Conservation (phyloP, 2,888 invertebrate genomes). For the Hecatera dysodea region DNA sequence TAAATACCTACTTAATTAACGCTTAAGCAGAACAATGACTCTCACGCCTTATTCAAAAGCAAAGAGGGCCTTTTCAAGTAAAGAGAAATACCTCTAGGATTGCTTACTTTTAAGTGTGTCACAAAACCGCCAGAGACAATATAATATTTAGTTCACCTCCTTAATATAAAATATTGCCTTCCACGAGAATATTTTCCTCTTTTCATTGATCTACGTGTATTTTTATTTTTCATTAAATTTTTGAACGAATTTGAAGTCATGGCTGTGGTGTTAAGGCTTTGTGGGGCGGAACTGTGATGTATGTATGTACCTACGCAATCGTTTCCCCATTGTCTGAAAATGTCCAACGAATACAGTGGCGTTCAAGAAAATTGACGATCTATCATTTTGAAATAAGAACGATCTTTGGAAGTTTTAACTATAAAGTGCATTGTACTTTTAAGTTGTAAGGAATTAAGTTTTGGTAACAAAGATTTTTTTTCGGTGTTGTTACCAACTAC, state of each 20-base stretch:
- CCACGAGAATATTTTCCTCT: neutral
- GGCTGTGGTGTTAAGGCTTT: slow-evolving; percentile 62
- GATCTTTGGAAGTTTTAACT: neutral
- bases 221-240: slow-evolving; percentile 19
- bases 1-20: slow-evolving; percentile 22
- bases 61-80: neutral
- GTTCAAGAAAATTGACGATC: slow-evolving; percentile 40
- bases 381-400: neutral
- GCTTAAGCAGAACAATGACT: neutral
- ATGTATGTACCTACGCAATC: slow-evolving; percentile 29
- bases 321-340: slow-evolving; percentile 66
- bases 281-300: slow-evolving; percentile 65
- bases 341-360: slow-evolving; percentile 54
- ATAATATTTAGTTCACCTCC: slow-evolving; percentile 6
- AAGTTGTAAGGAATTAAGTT: neutral
- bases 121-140: slow-evolving; percentile 6
- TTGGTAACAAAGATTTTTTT: neutral
- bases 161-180: slow-evolving; percentile 18
- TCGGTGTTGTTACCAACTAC: too few relatives aligned
- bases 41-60: neutral
- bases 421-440: neutral
- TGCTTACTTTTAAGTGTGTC: slow-evolving; percentile 5
- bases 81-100: slow-evolving; percentile 2
- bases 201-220: slow-evolving; percentile 20
- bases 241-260: slow-evolving; percentile 29